Evolutionary conservation across 2,113 vertebrate genomes (phyloP), one percentile per base, ranked within the genome.

Genomic region (Hippocampus zosterae): DNA sequence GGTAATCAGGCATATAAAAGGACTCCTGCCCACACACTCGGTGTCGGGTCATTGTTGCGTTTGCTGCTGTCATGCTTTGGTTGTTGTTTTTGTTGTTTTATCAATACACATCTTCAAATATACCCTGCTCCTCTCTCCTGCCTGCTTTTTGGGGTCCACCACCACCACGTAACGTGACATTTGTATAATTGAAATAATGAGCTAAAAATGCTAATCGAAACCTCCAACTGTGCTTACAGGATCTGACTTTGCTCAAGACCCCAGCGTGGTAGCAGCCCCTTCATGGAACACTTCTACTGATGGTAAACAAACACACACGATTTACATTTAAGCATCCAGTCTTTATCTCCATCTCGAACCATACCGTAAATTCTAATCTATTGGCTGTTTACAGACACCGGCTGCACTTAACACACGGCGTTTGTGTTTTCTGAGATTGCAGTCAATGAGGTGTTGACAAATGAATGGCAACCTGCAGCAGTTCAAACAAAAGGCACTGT

Each of bases 241-340:
- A 87, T 94, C 89, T 29, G 95, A 96, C 65, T 83, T 92, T 78
- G 90, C 92, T 4, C 77, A 92, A 62, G 92, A 93, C 86, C 91
- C 91, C 72, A 94, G 93, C 81, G 90, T 94, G 85, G 86, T 92
- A 77, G 93, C 94, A 77, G 90, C 93, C 0, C 91, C 93, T 5
- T 91, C 93, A 61, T 97, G 96, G 96, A 98, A 96, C 84, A 77
- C 85, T 81, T 94, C 97, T 62, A 94, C 90, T 68, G 94, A 95
- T 74, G 91, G 94, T 85, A 94, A 96, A 85, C 13, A 2, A 50
- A 68, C 50, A 46, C 62, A 55, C 48, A 42, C 7, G 40, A 27
- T 69, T 46, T 48, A 5, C 6, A 2, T 67, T 55, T 15, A 67
- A 67, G 13, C 78, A 53, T 52, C 44, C 12, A 29, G 52, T 37